Percentiles rank a stretch among this genome's conserved stretches.
Conservation (phyloP, 2,113 vertebrate genomes). For the Boulengeromyrus knoepffleri region DNA sequence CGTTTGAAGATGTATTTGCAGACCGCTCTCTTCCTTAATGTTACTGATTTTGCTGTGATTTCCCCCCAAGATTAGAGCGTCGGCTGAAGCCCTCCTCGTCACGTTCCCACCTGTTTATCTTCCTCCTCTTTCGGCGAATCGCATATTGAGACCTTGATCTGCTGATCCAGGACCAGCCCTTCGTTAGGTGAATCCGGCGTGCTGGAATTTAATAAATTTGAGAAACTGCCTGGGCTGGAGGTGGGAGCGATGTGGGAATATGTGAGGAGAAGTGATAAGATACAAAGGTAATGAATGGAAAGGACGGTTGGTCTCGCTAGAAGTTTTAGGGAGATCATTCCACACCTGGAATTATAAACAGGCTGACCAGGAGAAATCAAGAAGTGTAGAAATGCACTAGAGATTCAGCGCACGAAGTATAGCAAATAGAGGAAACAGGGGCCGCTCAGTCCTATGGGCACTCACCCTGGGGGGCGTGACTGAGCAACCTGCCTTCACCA, state of each 20-base stretch:
- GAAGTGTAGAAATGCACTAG: neutral
- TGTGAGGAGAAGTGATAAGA: neutral
- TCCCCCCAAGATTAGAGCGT: neutral
- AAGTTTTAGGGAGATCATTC: neutral
- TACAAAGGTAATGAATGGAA: neutral
- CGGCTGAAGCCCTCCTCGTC: neutral
- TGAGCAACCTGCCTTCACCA: neutral
- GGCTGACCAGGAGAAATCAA: neutral
- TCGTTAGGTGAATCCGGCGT: neutral
- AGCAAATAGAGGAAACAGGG: neutral
- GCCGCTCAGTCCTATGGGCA: neutral
- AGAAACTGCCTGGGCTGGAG: neutral
- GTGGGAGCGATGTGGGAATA: neutral
- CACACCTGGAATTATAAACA: neutral
- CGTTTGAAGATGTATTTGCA: neutral
- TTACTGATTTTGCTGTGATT: neutral
- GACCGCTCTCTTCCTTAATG: neutral
- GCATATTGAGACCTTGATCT: neutral
- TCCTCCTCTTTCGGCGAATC: neutral
- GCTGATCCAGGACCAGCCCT: neutral
- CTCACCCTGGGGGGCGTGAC: neutral
- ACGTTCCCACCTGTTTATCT: neutral
- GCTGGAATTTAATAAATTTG: neutral
- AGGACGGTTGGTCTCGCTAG: neutral
- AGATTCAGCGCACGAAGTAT: neutral